Conservation (phyloP, 2,113 vertebrate species). For the Amblyornis subalaris region DNA sequence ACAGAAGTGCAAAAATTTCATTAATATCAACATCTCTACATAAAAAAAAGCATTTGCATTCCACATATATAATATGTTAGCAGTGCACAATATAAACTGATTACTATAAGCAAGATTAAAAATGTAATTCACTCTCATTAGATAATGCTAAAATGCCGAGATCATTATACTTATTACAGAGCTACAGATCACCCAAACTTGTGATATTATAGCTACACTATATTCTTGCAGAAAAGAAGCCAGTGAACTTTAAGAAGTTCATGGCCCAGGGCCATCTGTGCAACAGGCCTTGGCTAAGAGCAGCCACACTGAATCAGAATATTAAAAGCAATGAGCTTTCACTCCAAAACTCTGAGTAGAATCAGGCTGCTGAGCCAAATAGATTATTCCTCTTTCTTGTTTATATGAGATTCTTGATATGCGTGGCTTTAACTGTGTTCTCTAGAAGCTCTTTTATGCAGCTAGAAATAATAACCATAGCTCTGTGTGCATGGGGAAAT, state of each 20-base stretch:
- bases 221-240: background rate
- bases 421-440: background rate
- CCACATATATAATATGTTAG: background rate
- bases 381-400: background rate
- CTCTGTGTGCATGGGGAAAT: background rate
- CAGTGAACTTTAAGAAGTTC: background rate
- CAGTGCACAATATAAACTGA: background rate
- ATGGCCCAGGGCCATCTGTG: background rate
- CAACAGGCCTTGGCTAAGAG: background rate
- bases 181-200: background rate
- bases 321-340: background rate
- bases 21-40: background rate
- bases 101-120: background rate
- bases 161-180: background rate
- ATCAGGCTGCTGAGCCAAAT: background rate
- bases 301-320: background rate
- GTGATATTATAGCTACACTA: background rate
- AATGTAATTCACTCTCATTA: background rate
- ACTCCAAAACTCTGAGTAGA: background rate
- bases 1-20: background rate
- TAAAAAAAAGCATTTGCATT: background rate
- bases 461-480: background rate
- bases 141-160: background rate
- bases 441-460: background rate
- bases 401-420: background rate